Conservation (phyloP, 2,113 vertebrate species). For the Nipponia nippon region DNA sequence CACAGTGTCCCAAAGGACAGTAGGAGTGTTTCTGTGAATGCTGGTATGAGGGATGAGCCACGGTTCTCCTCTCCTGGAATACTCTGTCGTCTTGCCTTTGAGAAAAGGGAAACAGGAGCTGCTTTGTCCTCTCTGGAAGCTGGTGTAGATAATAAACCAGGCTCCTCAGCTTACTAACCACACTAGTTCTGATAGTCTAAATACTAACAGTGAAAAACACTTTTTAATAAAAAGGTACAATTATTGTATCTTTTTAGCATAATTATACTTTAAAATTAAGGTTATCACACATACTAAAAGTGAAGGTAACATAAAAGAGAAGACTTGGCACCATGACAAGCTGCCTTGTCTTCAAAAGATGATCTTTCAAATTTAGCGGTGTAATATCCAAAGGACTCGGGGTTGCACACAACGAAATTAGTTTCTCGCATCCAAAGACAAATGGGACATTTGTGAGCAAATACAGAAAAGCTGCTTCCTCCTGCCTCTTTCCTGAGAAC, state of each 20-base stretch:
- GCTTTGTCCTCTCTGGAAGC: not conserved
- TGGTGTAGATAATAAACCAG: not conserved
- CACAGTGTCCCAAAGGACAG: not conserved
- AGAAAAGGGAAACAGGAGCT: not conserved
- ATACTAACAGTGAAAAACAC: not conserved
- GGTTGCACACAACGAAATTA: not conserved
- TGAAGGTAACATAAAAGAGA: not conserved
- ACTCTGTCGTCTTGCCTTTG: rapidly evolving
- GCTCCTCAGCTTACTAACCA: not conserved
- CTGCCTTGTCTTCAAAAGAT: not conserved
- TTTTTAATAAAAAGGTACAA: not conserved
- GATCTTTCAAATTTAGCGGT: not conserved
- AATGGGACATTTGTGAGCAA: not conserved
- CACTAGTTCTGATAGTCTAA: not conserved
- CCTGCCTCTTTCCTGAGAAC: not conserved
- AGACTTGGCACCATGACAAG: not conserved
- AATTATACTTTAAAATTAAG: not conserved
- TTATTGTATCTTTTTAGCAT: not conserved
- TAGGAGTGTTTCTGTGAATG: not conserved
- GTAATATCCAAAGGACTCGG: not conserved
- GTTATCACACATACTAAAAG: not conserved
- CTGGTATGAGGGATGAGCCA: not conserved
- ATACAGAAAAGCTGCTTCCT: not conserved
- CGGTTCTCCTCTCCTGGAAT: not conserved
- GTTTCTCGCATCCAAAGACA: not conserved